These are phyloP conservation scores for Crossaster papposus DNA, from an alignment of 53 echinoderm and acorn worm species.

Conservation along the genomic window DNA sequence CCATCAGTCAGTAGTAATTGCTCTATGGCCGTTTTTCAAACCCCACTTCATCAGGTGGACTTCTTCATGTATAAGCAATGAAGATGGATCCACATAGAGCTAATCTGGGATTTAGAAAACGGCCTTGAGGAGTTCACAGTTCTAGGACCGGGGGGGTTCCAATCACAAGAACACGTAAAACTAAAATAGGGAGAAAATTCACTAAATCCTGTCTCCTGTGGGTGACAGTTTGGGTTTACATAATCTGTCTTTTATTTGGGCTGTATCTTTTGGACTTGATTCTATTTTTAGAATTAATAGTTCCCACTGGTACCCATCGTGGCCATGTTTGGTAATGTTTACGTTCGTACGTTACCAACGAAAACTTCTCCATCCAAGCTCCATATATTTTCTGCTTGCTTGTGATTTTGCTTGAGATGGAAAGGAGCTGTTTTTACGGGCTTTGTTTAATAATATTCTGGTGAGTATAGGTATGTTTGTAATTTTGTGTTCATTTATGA, in stretches of 20 bases:
- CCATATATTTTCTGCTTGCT: too few species aligned
- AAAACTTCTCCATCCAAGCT: not conserved
- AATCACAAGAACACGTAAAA: too few species aligned
- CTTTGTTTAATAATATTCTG: not conserved
- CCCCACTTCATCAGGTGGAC: too few species aligned
- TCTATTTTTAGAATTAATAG: conserved; percentile 8
- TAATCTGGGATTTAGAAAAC: not conserved
- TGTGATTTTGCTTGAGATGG: not conserved
- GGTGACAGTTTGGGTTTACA: too few species aligned
- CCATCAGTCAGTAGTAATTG: too few species aligned
- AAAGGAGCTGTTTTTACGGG: not conserved
- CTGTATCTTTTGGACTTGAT: not conserved
- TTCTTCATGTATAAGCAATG: too few species aligned
- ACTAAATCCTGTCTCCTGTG: too few species aligned
- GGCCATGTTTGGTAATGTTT: not conserved
- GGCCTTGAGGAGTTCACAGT: not conserved
- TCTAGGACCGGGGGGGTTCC: not conserved
- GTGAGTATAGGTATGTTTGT: not conserved
- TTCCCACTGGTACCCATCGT: conserved; percentile 6
- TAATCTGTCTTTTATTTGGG: not conserved
- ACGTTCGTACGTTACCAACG: not conserved
- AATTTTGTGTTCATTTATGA: not conserved
- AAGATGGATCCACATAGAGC: too few species aligned
- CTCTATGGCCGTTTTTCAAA: too few species aligned
- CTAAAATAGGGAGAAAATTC: too few species aligned